These are phyloP conservation scores for Melanotaenia pygmaea DNA, from an alignment of 2,797 vertebrate genomes.

Conservation along the genomic window DNA sequence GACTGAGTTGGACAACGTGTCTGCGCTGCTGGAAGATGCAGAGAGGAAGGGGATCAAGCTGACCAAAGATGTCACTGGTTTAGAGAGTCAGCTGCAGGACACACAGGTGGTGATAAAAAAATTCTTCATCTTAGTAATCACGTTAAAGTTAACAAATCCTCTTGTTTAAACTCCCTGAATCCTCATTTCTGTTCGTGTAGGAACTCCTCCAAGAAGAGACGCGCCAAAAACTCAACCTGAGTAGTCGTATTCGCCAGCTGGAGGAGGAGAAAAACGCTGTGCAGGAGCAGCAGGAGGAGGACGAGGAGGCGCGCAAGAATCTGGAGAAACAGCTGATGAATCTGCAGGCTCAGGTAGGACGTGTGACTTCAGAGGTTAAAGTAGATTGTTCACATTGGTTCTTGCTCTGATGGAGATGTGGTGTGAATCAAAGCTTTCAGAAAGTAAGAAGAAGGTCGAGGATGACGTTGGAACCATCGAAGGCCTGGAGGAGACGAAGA, in stretches of 20 bases:
- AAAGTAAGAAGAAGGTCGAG: conserved; percentile 97
- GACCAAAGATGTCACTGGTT: conserved; percentile 90
- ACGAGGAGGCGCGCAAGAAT: conserved; percentile 92
- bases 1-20: conserved; percentile 95
- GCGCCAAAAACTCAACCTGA: conserved; percentile 95
- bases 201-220: conserved; percentile 98
- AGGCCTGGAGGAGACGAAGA: conserved; percentile 91
- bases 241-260: conserved; percentile 93
- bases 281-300: conserved; percentile 97
- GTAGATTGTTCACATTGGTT: not conserved
- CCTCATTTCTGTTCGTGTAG: conserved; percentile 62
- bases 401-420: not conserved
- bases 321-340: conserved; percentile 92
- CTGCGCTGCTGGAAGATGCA: conserved; percentile 91
- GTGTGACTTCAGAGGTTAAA: not conserved
- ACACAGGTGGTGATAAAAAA: conserved; percentile 85
- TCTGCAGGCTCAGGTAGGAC: conserved; percentile 90
- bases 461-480: conserved; percentile 94
- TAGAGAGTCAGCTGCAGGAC: conserved; percentile 96
- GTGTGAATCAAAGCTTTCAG: conserved; percentile 81
- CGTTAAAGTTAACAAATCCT: not conserved
- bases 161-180: not conserved
- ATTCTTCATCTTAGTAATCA: not conserved
- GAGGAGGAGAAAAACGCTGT: conserved; percentile 95
- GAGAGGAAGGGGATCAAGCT: conserved; percentile 97